A percentile compares a stretch with the other conserved stretches of the same genome.
Evolutionary conservation across 2,113 vertebrate genomes (phyloP).

Genomic region (Atrichornis clamosus): DNA sequence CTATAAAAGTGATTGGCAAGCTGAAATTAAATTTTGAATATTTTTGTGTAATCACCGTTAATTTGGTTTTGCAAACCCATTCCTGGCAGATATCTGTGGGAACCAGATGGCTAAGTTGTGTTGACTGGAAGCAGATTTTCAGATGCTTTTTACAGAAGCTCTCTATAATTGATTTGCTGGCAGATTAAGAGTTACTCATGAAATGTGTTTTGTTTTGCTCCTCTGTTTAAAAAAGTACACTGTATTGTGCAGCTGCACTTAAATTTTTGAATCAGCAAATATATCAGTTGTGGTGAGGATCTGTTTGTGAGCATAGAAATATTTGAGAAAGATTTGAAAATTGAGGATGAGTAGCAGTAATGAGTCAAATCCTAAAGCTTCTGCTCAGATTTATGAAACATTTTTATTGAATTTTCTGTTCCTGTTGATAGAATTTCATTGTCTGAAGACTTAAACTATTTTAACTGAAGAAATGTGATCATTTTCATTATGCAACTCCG

Average conservation of each 20-base stretch:
- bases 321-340: not conserved
- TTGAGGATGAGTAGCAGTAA: not conserved
- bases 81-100: slow-evolving; percentile 46
- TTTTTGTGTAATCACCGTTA: slow-evolving; percentile 30
- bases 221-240: not conserved
- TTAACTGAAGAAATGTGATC: not conserved
- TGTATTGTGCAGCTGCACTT: slow-evolving; percentile 25
- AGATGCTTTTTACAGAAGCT: slow-evolving; percentile 45
- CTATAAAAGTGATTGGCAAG: not conserved
- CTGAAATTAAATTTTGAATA: slow-evolving; percentile 30
- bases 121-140: slow-evolving; percentile 63
- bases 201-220: slow-evolving; percentile 29
- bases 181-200: slow-evolving; percentile 41
- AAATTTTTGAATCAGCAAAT: slow-evolving; percentile 49
- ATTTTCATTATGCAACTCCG: not conserved
- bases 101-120: slow-evolving; percentile 55
- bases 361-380: slow-evolving; percentile 1
- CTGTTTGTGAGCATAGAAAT: not conserved
- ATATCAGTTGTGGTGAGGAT: not conserved
- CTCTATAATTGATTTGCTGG: slow-evolving; percentile 32
- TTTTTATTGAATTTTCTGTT: not conserved
- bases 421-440: not conserved
- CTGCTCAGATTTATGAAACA: not conserved
- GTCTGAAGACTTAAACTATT: not conserved
- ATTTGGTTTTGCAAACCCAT: slow-evolving; percentile 32